These are phyloP conservation scores for Brienomyrus longianalis DNA, from an alignment of 2,113 vertebrate genomes.

Conservation along the genomic window DNA sequence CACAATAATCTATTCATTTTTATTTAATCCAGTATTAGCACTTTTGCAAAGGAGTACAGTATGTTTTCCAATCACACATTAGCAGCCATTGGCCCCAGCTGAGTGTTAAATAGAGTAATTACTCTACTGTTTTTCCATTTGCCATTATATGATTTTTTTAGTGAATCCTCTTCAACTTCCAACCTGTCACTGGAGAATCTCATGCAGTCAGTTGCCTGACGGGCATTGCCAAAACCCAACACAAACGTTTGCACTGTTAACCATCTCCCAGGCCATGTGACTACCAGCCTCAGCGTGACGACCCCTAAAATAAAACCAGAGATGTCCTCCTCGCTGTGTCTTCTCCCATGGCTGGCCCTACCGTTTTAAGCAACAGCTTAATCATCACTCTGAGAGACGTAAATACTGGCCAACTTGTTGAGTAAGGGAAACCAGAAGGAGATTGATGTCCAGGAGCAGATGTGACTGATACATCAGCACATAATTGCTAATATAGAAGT, in stretches of 20 bases:
- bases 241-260: constrained; percentile 46
- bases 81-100: not conserved
- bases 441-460: constrained; percentile 62
- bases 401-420: constrained; percentile 63
- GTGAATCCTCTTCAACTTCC: not conserved
- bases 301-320: constrained; percentile 56
- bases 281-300: constrained; percentile 30
- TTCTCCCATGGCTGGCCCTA: constrained; percentile 41
- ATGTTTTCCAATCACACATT: not conserved
- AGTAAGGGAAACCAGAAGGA: constrained; percentile 59
- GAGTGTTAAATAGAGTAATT: not conserved
- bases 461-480: constrained; percentile 51
- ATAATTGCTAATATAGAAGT: constrained; percentile 51
- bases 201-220: constrained; percentile 24
- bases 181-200: not conserved
- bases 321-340: constrained; percentile 34
- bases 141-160: not conserved
- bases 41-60: not conserved
- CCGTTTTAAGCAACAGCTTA: constrained; percentile 66
- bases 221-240: constrained; percentile 32
- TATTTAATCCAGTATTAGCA: not conserved
- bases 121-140: not conserved
- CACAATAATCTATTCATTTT: not conserved
- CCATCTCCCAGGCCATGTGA: constrained; percentile 44
- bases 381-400: constrained; percentile 68